Conservation (phyloP, 2,113 vertebrate species). For the Zosterops pallidus region DNA sequence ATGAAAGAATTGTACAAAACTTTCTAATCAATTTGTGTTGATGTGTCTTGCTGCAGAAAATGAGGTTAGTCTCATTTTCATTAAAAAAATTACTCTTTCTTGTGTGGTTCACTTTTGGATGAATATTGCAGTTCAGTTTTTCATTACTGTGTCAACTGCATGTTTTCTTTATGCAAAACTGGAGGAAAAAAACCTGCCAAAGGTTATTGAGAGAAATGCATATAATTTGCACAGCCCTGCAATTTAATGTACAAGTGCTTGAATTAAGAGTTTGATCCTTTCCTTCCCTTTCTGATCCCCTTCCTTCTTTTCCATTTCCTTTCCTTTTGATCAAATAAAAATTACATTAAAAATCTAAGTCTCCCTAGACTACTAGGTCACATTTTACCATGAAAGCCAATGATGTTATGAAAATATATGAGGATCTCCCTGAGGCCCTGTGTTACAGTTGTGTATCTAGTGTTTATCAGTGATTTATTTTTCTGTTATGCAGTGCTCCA, state of each 20-base stretch:
- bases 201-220: not conserved
- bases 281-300: not conserved
- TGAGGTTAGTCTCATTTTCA: not conserved
- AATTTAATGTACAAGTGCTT: not conserved
- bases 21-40: not conserved
- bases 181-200: not conserved
- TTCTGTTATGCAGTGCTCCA: not conserved
- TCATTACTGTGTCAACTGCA: not conserved
- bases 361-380: not conserved
- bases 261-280: not conserved
- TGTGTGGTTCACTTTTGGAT: not conserved
- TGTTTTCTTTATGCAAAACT: not conserved
- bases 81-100: not conserved
- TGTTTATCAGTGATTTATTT: conserved; percentile 43
- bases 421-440: not conserved
- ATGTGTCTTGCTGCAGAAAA: not conserved
- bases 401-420: not conserved
- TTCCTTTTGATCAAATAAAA: not conserved
- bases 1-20: not conserved
- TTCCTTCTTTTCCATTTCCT: not conserved
- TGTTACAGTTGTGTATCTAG: not conserved
- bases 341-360: not conserved
- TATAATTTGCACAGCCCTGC: not conserved
- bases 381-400: not conserved
- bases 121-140: not conserved